Base-by-base conservation (phyloP, 2,797 vertebrate species). In the Coilia nasus region DNA sequence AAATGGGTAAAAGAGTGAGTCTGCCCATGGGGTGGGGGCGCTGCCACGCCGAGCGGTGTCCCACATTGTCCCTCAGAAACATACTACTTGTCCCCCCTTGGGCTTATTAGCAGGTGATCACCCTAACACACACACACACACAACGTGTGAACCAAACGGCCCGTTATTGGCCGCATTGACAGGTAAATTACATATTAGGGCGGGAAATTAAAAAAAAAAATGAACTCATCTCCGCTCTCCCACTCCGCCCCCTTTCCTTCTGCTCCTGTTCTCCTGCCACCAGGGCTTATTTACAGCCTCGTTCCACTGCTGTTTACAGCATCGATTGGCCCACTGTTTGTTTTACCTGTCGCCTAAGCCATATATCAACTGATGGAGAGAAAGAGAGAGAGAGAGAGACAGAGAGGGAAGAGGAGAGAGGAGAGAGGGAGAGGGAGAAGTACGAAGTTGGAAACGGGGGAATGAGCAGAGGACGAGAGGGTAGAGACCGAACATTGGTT, bases 241-340 rank as follows among this genome's bases (percentile, higher is more conserved):
- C 6, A 9, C 75, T 57, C 84, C 80, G 31, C 82, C 87, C 90
- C 90, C 87, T 86, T 86, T 54, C 7, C 9, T 81, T 41, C 88
- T 90, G 90, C 90, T 92, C 88, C 82, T 88, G 87, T 81, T 71
- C 89, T 89, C 88, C n/a, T 60, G 88, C 90, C 87, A 90, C 85
- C 90, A 90, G 89, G 92, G 94, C 93, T 95, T 94, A 95, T 95
- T 92, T 94, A 96, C 94, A 19, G 86, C 86, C 81, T 84, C 88
- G 78, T 90, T 89, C 89, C 87, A 89, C 92, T 93, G 91, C 89
- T 93, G 92, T 92, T 92, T 92, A 94, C 91, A 93, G 89, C 90
- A 92, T 92, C 89, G 92, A 94, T 93, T 93, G 92, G 93, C 91
- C 86, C 87, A 85, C 83, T 90, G 88, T 91, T 88, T 88, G 89